Evolutionary conservation across 1,140 invertebrate genomes (phyloP), one percentile per base, ranked within the genome.

Genomic region (Drosophila truncata): DNA sequence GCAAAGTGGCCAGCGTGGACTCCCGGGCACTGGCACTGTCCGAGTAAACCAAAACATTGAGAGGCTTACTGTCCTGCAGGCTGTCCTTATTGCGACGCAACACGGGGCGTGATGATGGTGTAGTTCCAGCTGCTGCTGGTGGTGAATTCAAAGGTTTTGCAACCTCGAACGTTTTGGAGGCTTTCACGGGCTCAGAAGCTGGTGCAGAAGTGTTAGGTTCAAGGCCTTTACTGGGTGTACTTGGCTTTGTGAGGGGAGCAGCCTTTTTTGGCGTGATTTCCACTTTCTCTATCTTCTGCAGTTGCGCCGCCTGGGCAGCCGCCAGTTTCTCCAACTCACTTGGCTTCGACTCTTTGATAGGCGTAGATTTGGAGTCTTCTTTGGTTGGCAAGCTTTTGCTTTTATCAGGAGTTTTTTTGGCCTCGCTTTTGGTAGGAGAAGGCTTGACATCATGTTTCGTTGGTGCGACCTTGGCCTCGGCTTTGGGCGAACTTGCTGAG

Each of bases 31-130:
- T 94, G 46, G 94, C 79, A 87, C 96, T 97, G 82, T 98, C 97
- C 18, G 96, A 96, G 93, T 97, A 97, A 35, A 98, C 95, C 27
- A 98, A 93, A 67, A 98, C 94, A 93, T 97, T 97, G 6, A 96
- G 96, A 20, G 97, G 96, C 94, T 97, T 96, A 23, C 77, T 79
- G 8, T 79, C 78, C 20, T 60, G 73, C 20, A 85, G 33, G 44
- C 82, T 91, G 46, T 86, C 66, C 44, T 91, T 93, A 27, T 81
- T 80, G 10, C 85, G 62, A 11, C 67, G 78, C 58, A 91, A 41
- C 42, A 80, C 65, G 2, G 87, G 86, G 20, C 90, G 79, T 18
- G 54, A 16, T n/a, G 54, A n/a, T 9, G 82, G 57, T 4, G 73
- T 8, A 18, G 25, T 14, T 16, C 20, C 18, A 39, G 63, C 55